Evolutionary conservation across 2,888 invertebrate genomes (phyloP).

Genomic region (Caenorhabditis zanzibari): DNA sequence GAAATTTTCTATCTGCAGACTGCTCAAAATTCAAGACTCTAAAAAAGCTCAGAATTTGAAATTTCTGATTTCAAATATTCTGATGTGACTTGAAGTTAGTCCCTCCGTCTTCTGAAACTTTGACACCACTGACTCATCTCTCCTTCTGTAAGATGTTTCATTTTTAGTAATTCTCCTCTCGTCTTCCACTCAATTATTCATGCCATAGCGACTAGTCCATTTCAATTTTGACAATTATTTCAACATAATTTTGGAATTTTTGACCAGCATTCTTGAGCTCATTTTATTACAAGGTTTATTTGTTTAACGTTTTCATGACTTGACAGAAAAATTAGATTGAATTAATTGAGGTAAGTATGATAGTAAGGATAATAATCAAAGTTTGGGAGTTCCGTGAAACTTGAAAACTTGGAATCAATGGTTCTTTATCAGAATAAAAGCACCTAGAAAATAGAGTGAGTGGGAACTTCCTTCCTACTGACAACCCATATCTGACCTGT

Average conservation of each 20-base stretch:
- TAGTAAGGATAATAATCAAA: background rate
- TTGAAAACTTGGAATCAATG: background rate
- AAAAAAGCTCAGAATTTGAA: background rate
- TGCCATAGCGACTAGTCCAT: conserved; percentile 17
- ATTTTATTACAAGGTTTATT: background rate
- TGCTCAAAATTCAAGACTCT: background rate
- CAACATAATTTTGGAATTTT: background rate
- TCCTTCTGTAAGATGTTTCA: conserved; percentile 26
- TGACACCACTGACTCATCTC: conserved; percentile 18
- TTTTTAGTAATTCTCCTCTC: conserved; percentile 8
- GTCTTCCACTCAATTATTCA: conserved; percentile 40
- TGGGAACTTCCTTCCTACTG: conserved; percentile 16
- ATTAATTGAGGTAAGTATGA: too few species aligned
- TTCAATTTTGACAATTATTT: conserved; percentile 51
- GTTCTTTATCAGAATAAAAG: background rate
- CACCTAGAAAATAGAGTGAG: conserved; percentile 2
- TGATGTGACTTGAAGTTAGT: background rate
- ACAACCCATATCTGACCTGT: conserved; percentile 28
- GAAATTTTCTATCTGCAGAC: background rate
- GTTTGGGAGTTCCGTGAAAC: background rate
- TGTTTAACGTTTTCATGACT: background rate
- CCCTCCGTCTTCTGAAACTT: background rate
- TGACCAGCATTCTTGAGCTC: background rate
- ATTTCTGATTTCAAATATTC: background rate
- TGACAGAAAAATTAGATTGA: too few species aligned